phyloP scores from a whole-genome alignment of 2,113 vertebrate genomes.

The Mellivora capensis region DNA sequence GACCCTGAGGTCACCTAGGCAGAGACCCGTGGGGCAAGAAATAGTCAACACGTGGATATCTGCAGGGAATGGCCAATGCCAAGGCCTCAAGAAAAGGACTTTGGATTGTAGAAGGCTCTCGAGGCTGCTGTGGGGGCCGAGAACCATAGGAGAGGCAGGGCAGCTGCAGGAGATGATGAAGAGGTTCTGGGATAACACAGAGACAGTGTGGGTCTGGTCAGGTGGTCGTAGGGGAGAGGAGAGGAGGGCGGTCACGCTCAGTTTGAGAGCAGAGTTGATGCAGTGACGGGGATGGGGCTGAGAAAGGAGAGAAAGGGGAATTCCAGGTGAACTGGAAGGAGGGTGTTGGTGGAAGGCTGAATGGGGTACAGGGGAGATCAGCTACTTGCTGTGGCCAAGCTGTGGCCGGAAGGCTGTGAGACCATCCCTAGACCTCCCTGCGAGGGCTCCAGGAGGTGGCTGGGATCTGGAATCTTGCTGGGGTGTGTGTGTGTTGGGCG shows the following conservation, averaged over 20 bases:
- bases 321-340: not conserved
- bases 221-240: not conserved
- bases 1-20: not conserved
- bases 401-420: not conserved
- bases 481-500: not conserved
- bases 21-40: not conserved
- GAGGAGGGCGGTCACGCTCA: not conserved
- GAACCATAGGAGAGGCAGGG: not conserved
- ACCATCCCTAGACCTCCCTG: not conserved
- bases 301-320: not conserved
- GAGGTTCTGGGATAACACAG: not conserved
- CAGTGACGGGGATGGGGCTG: accelerated
- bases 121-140: not conserved
- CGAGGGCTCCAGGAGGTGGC: not conserved
- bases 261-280: not conserved
- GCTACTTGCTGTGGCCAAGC: not conserved
- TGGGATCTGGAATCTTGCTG: not conserved
- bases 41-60: accelerated
- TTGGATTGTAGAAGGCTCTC: not conserved
- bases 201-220: not conserved
- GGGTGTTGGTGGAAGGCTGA: not conserved
- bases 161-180: not conserved
- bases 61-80: not conserved
- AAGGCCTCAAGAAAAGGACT: not conserved
- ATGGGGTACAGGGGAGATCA: not conserved